These are phyloP conservation scores for Otis tarda DNA, from an alignment of 2,113 vertebrate species.

Conservation along the genomic window DNA sequence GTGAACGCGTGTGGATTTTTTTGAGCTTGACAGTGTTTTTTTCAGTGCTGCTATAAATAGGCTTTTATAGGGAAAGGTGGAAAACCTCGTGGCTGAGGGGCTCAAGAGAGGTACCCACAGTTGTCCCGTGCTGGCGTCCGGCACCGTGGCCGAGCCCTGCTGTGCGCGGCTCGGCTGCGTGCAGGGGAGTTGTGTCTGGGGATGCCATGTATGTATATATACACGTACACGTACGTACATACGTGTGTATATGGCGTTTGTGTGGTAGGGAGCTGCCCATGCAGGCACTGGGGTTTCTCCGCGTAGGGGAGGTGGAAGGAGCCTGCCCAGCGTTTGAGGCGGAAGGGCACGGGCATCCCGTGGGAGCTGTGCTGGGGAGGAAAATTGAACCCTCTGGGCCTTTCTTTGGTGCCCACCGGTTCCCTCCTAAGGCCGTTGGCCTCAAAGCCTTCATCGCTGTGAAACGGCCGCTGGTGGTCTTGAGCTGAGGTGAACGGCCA, in stretches of 20 bases:
- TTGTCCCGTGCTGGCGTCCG: background rate
- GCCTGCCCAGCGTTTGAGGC: background rate
- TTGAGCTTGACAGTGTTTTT: background rate
- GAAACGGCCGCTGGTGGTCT: no score
- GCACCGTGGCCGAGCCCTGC: background rate
- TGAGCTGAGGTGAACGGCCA: background rate
- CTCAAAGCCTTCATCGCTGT: background rate
- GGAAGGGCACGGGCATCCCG: background rate
- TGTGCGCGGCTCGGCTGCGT: fast-evolving
- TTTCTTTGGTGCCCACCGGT: background rate
- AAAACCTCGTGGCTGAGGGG: background rate
- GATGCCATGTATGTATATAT: background rate
- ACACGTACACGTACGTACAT: no score
- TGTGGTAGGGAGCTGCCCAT: background rate
- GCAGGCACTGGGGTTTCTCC: background rate
- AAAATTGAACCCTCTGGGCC: background rate
- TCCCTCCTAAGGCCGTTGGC: background rate
- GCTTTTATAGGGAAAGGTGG: no score
- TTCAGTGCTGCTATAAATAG: background rate
- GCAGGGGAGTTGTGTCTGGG: no score
- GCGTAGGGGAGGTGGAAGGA: background rate
- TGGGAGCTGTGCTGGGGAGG: background rate
- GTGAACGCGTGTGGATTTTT: background rate
- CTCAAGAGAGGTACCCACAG: fast-evolving
- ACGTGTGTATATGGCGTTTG: background rate